Percentiles rank a stretch among this genome's conserved stretches.
These are phyloP conservation scores for Pheosia gnoma DNA, from an alignment of 2,888 invertebrate species.

Conservation along the genomic window DNA sequence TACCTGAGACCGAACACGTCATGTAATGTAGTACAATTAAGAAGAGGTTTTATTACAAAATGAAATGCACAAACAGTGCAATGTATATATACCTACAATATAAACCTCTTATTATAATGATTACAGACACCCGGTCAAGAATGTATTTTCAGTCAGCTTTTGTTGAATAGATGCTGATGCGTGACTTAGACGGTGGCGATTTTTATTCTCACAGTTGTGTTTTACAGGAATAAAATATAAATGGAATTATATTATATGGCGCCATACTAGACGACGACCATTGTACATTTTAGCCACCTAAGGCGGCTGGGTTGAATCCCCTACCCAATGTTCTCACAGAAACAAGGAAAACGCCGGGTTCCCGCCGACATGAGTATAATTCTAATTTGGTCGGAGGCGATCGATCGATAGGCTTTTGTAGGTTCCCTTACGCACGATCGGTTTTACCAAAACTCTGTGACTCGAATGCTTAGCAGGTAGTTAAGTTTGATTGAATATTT, in stretches of 20 bases:
- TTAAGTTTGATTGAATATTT: background rate
- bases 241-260: background rate
- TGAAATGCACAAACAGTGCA: background rate
- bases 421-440: constrained; percentile 22
- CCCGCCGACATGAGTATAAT: constrained; percentile 63
- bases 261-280: background rate
- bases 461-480: background rate
- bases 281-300: background rate
- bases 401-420: constrained; percentile 22
- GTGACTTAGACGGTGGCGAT: no score
- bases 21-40: constrained; percentile 23
- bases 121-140: no score
- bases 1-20: constrained; percentile 28
- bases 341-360: constrained; percentile 56
- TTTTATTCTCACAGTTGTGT: no score
- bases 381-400: constrained; percentile 48
- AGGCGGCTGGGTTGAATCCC: background rate
- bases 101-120: no score
- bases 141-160: no score
- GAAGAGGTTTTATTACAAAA: background rate
- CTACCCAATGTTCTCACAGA: constrained; percentile 61
- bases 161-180: no score
- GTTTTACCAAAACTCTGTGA: constrained; percentile 9
- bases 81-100: background rate
- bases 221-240: no score